A percentile compares a stretch with the other conserved stretches of the same genome.
Evolutionary conservation across 1,140 invertebrate genomes (phyloP).

Genomic region (Mizuhopecten yessoensis): DNA sequence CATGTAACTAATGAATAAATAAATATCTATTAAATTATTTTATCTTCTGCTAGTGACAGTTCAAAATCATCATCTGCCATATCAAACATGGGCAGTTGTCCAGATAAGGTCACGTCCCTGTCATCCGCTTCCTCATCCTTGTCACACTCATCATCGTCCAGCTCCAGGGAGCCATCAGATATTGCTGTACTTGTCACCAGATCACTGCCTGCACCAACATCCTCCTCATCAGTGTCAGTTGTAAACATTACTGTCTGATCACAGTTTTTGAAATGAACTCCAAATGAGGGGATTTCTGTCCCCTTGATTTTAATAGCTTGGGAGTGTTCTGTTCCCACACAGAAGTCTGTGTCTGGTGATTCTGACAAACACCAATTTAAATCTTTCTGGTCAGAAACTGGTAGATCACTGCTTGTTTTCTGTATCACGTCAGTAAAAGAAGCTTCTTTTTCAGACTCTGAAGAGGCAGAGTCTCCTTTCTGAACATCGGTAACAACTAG

Average conservation of each 20-base stretch:
- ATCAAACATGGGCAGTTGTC: neutral
- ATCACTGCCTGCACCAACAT: neutral
- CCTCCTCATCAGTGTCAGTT: neutral
- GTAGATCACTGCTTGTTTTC: neutral
- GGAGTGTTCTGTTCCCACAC: neutral
- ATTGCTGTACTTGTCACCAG: neutral
- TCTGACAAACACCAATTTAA: neutral
- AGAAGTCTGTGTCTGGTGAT: neutral
- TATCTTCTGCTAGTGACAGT: neutral
- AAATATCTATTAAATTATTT: neutral
- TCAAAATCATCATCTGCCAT: neutral
- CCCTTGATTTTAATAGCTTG: neutral
- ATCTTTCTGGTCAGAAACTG: neutral
- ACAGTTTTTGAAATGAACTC: neutral
- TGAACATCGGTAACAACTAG: neutral
- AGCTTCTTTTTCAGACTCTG: slow-evolving; percentile 37
- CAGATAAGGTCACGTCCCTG: neutral
- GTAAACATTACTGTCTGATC: slow-evolving; percentile 27
- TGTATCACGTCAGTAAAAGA: neutral
- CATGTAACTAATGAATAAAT: neutral
- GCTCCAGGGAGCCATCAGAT: neutral
- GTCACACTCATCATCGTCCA: neutral
- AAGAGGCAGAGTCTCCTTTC: neutral
- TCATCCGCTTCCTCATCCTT: neutral
- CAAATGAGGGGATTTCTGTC: neutral